Evolutionary conservation across 2,888 invertebrate genomes (phyloP).

Genomic region (Deilephila elpenor): DNA sequence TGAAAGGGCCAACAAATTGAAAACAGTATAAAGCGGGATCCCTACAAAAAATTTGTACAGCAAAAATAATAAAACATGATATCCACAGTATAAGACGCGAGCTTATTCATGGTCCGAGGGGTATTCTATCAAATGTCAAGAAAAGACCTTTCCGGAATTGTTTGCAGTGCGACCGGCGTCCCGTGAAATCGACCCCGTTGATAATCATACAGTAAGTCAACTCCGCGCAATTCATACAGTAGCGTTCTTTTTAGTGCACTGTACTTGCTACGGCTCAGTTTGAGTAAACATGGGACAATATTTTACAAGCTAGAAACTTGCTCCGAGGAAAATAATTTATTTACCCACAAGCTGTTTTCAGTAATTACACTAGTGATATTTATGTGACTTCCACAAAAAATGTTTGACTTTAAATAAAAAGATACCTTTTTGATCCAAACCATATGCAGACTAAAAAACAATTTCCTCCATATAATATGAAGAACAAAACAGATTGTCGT

Average conservation of each 20-base stretch:
- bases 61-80: constrained; percentile 30
- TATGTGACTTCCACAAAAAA: no score
- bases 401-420: no score
- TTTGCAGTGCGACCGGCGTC: constrained; percentile 62
- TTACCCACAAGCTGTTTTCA: no score
- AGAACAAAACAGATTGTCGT: no score
- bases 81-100: constrained; percentile 24
- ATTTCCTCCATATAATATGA: no score
- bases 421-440: no score
- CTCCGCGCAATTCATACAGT: neutral
- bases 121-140: constrained; percentile 79
- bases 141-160: constrained; percentile 64
- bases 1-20: constrained; percentile 23
- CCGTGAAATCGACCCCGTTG: constrained; percentile 65
- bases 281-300: neutral
- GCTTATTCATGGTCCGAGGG: constrained; percentile 69
- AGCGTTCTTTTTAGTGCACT: neutral
- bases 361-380: no score
- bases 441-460: no score
- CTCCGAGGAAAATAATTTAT: neutral
- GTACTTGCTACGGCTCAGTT: neutral
- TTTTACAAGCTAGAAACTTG: neutral
- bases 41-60: constrained; percentile 19
- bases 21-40: constrained; percentile 13
- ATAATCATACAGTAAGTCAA: constrained; percentile 9